Conservation (phyloP, 2,113 vertebrate species). For the Scolopax mira region DNA sequence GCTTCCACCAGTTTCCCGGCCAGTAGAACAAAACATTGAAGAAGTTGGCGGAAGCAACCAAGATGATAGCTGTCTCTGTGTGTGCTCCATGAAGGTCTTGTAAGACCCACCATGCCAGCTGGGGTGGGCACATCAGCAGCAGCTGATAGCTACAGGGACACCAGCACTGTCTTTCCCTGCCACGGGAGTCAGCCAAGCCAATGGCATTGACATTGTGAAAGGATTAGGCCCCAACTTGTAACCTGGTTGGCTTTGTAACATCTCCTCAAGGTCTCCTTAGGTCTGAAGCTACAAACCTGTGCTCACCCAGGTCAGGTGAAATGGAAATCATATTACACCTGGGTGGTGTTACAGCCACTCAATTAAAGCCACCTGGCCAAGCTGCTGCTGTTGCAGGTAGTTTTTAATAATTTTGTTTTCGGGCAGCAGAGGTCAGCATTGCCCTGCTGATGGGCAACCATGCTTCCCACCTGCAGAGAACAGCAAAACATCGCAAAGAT, state of each 20-base stretch:
- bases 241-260: fast-evolving
- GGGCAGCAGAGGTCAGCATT: conserved; percentile 78
- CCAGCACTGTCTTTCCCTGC: fast-evolving
- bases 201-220: fast-evolving
- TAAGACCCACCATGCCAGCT: fast-evolving
- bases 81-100: fast-evolving
- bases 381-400: neutral
- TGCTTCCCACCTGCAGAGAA: neutral
- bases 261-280: neutral
- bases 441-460: conserved; percentile 48
- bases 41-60: neutral
- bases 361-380: neutral
- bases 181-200: neutral
- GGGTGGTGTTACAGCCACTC: fast-evolving
- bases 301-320: neutral
- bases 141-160: neutral
- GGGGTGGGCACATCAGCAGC: neutral
- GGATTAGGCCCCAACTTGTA: neutral
- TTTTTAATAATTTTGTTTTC: conserved; percentile 20
- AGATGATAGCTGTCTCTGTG: neutral
- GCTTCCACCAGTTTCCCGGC: neutral
- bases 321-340: neutral
- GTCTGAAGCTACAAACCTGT: neutral
- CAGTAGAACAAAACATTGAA: neutral
- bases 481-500: neutral